phyloP scores from a whole-genome alignment of 2,888 invertebrate species.

The Lepidochitona cinerea region DNA sequence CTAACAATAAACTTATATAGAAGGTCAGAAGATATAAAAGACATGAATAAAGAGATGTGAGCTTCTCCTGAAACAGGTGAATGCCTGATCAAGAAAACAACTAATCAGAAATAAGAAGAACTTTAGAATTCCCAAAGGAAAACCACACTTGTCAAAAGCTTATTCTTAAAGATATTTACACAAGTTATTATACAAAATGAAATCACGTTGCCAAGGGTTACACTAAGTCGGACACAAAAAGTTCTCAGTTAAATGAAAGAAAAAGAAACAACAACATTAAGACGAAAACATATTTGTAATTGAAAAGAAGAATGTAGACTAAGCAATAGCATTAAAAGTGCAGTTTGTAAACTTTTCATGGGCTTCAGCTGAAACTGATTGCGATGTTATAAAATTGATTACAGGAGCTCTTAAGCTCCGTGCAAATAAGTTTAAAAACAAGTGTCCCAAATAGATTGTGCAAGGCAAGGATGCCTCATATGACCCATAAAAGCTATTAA shows the following conservation, averaged over 20 bases:
- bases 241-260: background rate
- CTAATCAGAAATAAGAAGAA: background rate
- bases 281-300: too few species aligned
- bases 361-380: too few species aligned
- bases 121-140: background rate
- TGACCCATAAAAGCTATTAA: background rate
- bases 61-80: too few species aligned
- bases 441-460: background rate
- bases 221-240: conserved; percentile 4
- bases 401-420: background rate
- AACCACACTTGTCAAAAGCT: background rate
- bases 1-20: background rate
- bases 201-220: conserved; percentile 1
- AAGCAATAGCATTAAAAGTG: background rate
- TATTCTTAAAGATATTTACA: background rate
- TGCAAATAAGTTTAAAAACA: background rate
- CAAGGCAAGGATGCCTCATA: background rate
- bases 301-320: too few species aligned
- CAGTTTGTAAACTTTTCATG: background rate
- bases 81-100: background rate
- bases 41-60: too few species aligned
- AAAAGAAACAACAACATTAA: too few species aligned
- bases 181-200: conserved; percentile 4
- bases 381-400: too few species aligned
- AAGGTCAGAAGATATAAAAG: too few species aligned